Conservation (phyloP, 2,113 vertebrate genomes). For the Leptobrachium ailaonicum region DNA sequence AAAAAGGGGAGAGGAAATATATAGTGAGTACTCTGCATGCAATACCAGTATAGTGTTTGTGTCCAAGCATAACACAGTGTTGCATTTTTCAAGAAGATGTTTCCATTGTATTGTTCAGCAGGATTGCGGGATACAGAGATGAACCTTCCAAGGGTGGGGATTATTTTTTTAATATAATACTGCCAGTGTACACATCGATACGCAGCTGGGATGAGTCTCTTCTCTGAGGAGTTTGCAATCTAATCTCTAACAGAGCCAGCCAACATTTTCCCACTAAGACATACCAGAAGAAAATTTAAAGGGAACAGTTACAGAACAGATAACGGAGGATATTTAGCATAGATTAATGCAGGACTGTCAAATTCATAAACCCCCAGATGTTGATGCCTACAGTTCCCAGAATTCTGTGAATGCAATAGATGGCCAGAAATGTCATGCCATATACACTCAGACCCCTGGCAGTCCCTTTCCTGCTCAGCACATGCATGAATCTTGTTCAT, state of each 20-base stretch:
- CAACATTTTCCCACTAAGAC: constrained; percentile 22
- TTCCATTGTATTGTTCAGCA: constrained; percentile 23
- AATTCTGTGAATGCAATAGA: no score
- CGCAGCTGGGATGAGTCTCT: constrained; percentile 25
- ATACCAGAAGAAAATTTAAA: not conserved
- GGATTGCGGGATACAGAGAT: constrained; percentile 26
- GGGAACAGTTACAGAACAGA: no score
- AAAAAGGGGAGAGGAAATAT: constrained; percentile 14
- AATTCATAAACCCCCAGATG: no score
- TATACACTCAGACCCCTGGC: no score
- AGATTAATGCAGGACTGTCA: no score
- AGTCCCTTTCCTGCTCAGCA: no score
- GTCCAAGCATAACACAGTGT: constrained; percentile 36
- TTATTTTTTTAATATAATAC: constrained; percentile 2
- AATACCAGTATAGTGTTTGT: constrained; percentile 14
- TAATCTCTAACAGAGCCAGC: constrained; percentile 28
- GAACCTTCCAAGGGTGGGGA: constrained; percentile 31
- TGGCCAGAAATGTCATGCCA: no score
- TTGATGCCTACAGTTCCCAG: no score
- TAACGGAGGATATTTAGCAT: no score
- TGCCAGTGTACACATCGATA: constrained; percentile 43
- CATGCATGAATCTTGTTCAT: no score
- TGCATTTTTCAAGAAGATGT: constrained; percentile 19
- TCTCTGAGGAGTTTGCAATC: constrained; percentile 27
- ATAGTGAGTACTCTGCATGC: constrained; percentile 15